phyloP scores from a whole-genome alignment of 2,797 vertebrate species.

The Etheostoma nigrum region DNA sequence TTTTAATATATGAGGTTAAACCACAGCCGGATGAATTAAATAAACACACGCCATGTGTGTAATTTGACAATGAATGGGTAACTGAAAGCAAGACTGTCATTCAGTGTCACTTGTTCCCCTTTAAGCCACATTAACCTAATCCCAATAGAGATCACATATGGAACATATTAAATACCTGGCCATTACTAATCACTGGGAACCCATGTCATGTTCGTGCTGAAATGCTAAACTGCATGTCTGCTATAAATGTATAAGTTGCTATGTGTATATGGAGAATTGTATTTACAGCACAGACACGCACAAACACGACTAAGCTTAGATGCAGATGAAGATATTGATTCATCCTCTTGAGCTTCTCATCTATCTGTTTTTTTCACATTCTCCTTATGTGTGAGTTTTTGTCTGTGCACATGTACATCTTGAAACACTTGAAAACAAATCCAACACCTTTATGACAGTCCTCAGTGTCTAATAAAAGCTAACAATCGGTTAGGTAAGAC shows the following conservation, averaged over 20 bases:
- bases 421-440: constrained; percentile 23
- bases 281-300: background rate
- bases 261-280: background rate
- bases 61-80: constrained; percentile 17
- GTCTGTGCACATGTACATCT: background rate
- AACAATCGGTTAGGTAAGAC: constrained; percentile 31
- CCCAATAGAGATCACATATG: background rate
- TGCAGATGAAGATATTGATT: background rate
- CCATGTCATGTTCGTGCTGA: background rate
- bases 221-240: background rate
- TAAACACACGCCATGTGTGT: background rate
- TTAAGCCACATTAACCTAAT: constrained; percentile 29
- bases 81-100: background rate
- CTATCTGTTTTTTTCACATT: background rate
- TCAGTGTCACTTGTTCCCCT: constrained; percentile 12
- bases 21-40: background rate
- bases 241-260: background rate
- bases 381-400: constrained; percentile 15
- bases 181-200: constrained; percentile 25
- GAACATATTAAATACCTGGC: background rate
- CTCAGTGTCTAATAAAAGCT: constrained; percentile 42
- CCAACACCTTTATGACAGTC: constrained; percentile 32
- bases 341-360: background rate
- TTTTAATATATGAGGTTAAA: background rate
- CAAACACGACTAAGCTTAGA: background rate